Conservation (phyloP, 2,113 vertebrate species). For the Kryptolebias marmoratus region DNA sequence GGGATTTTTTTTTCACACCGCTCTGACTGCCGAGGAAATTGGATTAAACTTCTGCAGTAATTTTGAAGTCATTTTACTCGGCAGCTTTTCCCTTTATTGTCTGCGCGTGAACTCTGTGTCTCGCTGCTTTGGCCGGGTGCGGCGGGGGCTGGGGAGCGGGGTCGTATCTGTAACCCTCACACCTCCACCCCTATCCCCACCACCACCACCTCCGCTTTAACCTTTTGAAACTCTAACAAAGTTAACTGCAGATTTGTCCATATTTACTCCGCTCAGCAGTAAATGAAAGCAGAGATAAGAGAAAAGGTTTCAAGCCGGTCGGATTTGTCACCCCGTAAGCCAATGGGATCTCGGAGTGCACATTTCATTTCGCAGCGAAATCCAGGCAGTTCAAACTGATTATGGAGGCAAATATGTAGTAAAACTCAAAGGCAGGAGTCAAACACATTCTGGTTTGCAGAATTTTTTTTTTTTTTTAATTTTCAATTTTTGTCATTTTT, state of each 20-base stretch:
- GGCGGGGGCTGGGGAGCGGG: background rate
- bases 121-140: constrained; percentile 9
- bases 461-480: background rate
- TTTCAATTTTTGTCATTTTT: background rate
- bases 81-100: constrained; percentile 46
- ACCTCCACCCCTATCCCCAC: too few relatives aligned
- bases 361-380: constrained; percentile 53
- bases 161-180: background rate
- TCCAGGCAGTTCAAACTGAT: constrained; percentile 43
- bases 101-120: constrained; percentile 18
- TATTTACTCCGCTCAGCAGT: constrained; percentile 35
- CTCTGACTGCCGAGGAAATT: constrained; percentile 63
- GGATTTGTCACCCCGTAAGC: constrained; percentile 55
- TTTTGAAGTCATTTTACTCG: constrained; percentile 61
- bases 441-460: constrained; percentile 14
- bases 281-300: constrained; percentile 51
- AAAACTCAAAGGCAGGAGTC: constrained; percentile 28
- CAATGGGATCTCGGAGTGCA: constrained; percentile 49
- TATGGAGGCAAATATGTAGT: constrained; percentile 43
- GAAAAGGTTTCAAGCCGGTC: constrained; percentile 31
- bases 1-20: constrained; percentile 48
- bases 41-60: constrained; percentile 71
- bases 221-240: constrained; percentile 40
- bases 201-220: constrained; percentile 12
- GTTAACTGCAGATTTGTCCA: constrained; percentile 31